Evolutionary conservation across 2,888 invertebrate species (phyloP).

Genomic region (Synergus umbraculus): DNA sequence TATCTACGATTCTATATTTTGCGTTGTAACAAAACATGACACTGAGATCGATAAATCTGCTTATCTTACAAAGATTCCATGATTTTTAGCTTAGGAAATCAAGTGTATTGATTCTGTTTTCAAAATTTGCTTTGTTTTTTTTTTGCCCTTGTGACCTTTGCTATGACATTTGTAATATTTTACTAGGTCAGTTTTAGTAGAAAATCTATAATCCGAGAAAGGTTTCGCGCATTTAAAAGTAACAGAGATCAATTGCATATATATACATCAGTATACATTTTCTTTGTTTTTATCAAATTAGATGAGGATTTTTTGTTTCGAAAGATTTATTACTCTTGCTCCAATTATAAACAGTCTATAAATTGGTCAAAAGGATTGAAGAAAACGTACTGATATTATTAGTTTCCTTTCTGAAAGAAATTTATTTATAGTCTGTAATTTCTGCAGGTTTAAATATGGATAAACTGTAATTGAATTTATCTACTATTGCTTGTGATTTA

Average conservation of each 20-base stretch:
- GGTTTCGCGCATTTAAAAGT: neutral
- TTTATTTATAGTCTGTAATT: neutral
- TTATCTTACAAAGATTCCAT: neutral
- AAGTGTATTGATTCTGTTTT: neutral
- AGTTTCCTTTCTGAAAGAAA: neutral
- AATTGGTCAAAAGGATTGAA: neutral
- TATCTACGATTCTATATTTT: neutral
- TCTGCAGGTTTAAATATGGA: neutral
- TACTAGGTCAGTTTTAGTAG: neutral
- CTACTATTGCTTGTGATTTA: conserved; percentile 39
- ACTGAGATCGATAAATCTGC: neutral
- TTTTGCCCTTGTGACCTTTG: neutral
- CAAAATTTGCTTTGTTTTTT: neutral
- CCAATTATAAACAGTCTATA: too few relatives aligned
- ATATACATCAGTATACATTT: neutral
- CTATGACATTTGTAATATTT: neutral
- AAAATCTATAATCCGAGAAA: neutral
- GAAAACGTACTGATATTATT: too few relatives aligned
- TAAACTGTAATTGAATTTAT: conserved; percentile 40
- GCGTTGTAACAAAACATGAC: neutral
- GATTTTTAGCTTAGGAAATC: neutral
- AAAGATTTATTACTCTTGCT: neutral
- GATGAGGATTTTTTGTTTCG: neutral
- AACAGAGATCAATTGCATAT: neutral
- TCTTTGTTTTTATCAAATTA: neutral